Evolutionary conservation across 2,888 invertebrate genomes (phyloP), one percentile per base, ranked within the genome.

Genomic region (Bellardia pandia): DNA sequence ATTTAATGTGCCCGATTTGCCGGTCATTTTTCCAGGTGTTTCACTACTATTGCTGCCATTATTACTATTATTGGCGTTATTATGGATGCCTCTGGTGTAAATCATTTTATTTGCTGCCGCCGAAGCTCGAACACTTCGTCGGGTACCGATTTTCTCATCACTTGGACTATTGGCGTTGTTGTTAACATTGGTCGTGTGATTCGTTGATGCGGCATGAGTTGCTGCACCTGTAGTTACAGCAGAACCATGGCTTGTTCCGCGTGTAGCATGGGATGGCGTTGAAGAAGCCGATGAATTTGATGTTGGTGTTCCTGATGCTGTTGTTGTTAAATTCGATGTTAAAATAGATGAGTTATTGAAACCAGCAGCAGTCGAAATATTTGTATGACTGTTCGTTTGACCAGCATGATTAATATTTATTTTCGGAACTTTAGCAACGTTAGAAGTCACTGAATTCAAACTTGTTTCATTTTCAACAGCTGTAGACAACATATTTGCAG

Each of bases 41-140:
- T 77, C 88, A n/a, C 69, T 64, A 58, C 16, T 69, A 11, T 74
- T 69, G 33, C 42, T 68, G 33, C 48, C 60, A 53, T 51, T 56
- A 76, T 72, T 86, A n/a, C n/a, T 86, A 76, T 76, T 86, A 48
- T 58, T 66, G 5, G 37, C 53, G 40, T 53, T 78, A 45, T 72
- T 76, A 30, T 79, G 69, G 30, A 76, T 58, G 30, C 91, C 90
- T 7, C 90, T 93, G 89, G 91, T 92, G 85, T 90, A 94, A 90
- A 91, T 94, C 91, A 93, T 94, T 94, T 92, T 93, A 71, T 93
- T 93, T 30, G 92, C 91, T 4, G 92, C 90, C 14, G 93, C 92
- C 45, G 93, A 93, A 8, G 93, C 93, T 9, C 95, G 93, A 89
- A 95, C 95, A 56, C 95, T 95, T 71, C 95, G 93, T 72, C 95